Evolutionary conservation across 1,140 invertebrate species (phyloP), one percentile per base, ranked within the genome.

Genomic region (Ooceraea biroi): DNA sequence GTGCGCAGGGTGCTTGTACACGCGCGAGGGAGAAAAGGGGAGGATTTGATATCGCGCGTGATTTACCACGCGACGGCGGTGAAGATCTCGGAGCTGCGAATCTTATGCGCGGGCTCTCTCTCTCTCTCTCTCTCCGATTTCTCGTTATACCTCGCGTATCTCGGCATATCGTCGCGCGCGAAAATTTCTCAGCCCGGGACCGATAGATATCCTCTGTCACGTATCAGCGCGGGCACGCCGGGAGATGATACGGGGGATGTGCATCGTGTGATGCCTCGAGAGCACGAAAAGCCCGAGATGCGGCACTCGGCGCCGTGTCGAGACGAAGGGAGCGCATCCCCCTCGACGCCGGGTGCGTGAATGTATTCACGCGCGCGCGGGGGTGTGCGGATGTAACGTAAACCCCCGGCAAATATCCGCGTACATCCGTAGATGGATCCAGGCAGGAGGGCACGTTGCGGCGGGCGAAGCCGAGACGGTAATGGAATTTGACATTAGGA

Each of bases 401-500:
- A 76, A 76, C n/a, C 25, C 58, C 7, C 44, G 36, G 44, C 73
- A 76, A 65, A 76, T 76, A 63, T 63, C 25, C 44, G 73, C 44
- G 44, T 22, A 50, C n/a, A 30, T 36, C 58, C 58, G 17, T 25
- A 30, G 14, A 72, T 12, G 3, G 5, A 63, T 12, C 22, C 50
- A 1, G 14, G 0, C 17, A 17, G 36, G 36, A 36, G 36, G 2
- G 36, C 41, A 8, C 30, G 57, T 12, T 50, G 17, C 27, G 44
- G 41, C 60, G 60, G 22, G 14, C 36, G 25, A 55, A 36, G 3
- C 77, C 25, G 22, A 22, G 77, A 36, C 22, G 84, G 89, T 90
- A 90, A 90, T 90, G 84, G 89, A 90, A 89, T 89, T 89, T 90
- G 86, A 89, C 88, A 90, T 90, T 90, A 90, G 84, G 84, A 90